A percentile compares a stretch with the other conserved stretches of the same genome.
phyloP scores from a whole-genome alignment of 2,113 vertebrate species.

The Rhodinocichla rosea region DNA sequence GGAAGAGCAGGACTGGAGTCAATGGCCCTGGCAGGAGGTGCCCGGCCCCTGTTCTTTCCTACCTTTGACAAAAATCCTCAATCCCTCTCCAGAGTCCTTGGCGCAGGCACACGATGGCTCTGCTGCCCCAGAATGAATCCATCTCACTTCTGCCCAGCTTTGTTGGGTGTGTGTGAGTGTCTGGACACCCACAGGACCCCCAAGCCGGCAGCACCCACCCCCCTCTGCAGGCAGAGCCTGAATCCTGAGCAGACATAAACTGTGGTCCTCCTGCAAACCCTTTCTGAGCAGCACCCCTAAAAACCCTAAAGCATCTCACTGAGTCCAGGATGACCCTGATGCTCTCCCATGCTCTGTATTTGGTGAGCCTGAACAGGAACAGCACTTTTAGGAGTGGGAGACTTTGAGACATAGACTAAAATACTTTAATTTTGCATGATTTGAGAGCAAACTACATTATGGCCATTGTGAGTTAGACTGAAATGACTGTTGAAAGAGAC shows the following conservation, averaged over 20 bases:
- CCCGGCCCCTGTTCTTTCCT: not conserved
- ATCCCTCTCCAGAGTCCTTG: not conserved
- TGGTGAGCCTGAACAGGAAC: not conserved
- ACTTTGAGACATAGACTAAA: not conserved
- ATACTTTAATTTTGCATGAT: slow-evolving; percentile 27
- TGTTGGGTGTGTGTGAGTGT: accelerated
- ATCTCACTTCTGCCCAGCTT: accelerated
- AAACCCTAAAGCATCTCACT: not conserved
- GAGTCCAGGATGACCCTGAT: not conserved
- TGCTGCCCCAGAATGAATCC: not conserved
- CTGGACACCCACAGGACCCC: accelerated
- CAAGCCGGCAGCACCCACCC: not conserved
- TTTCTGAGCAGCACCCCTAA: not conserved
- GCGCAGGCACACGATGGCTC: not conserved
- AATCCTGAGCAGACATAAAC: not conserved
- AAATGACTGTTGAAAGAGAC: not conserved
- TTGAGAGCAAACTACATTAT: not conserved
- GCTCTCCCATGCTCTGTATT: not conserved
- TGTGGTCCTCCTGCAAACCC: not conserved
- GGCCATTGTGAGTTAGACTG: not conserved
- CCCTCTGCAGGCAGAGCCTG: not conserved
- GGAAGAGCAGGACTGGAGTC: accelerated
- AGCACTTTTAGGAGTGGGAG: not conserved
- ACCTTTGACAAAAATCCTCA: not conserved
- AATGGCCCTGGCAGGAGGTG: accelerated